Evolutionary conservation across 92 coral and sea anemone genomes (phyloP).

Genomic region (Palythoa caribaeorum): DNA sequence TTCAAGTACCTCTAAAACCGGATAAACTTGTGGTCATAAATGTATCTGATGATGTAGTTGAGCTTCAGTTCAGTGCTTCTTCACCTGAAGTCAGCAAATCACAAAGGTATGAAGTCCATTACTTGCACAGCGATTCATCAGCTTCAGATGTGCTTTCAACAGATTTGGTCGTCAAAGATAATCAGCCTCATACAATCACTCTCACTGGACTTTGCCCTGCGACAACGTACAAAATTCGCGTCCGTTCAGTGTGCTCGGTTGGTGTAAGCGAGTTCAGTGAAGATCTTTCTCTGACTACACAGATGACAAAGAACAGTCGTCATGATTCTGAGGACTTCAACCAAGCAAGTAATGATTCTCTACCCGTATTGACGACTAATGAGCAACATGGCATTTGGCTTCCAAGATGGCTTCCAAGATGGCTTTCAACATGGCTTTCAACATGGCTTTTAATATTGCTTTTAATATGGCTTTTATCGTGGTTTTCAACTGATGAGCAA

Average conservation of each 20-base stretch:
- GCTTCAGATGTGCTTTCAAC: neutral
- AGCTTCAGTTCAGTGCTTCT: neutral
- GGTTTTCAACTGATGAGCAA: too few relatives aligned
- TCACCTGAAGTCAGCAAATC: neutral
- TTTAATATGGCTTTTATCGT: too few relatives aligned
- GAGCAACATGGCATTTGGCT: too few relatives aligned
- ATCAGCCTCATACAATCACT: neutral
- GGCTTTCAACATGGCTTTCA: too few relatives aligned
- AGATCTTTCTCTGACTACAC: neutral
- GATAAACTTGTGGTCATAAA: neutral
- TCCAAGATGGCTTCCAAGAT: too few relatives aligned
- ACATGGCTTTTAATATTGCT: too few relatives aligned
- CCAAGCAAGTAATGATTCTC: neutral
- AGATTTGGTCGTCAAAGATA: neutral
- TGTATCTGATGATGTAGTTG: neutral
- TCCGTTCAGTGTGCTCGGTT: neutral
- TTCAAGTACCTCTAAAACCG: neutral
- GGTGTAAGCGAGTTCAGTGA: slow-evolving; percentile 15
- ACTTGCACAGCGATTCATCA: slow-evolving; percentile 7
- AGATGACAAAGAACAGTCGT: neutral
- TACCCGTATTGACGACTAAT: too few relatives aligned
- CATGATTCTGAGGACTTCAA: neutral
- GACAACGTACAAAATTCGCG: neutral
- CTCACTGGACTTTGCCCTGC: slow-evolving; percentile 31
- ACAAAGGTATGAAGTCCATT: slow-evolving; percentile 30